phyloP scores from a whole-genome alignment of 37 sponge, comb jelly and placozoan species.

The Diacarnus erythraeanus region DNA sequence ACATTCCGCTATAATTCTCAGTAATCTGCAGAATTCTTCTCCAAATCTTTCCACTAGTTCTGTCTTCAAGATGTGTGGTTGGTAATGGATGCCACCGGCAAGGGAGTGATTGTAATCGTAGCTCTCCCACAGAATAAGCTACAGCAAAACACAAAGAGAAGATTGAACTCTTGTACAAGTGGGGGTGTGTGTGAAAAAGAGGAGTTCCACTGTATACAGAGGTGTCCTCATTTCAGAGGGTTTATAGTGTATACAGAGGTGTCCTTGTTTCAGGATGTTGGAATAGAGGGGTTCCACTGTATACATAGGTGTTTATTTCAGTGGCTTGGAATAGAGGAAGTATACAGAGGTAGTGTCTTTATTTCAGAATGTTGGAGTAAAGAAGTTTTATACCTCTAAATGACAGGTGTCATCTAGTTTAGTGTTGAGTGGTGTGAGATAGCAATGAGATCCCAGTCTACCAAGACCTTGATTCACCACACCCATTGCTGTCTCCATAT shows the following conservation, averaged over 20 bases:
- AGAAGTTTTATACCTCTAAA: slow-evolving; percentile 70
- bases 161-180: not conserved
- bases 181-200: too few species aligned
- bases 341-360: not conserved
- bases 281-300: not conserved
- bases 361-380: too few species aligned
- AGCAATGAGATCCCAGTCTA: slow-evolving; percentile 71
- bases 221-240: not conserved
- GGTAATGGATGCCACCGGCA: slow-evolving; percentile 72
- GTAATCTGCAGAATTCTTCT: slow-evolving; percentile 35
- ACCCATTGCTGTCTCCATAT: slow-evolving; percentile 82
- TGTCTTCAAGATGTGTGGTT: slow-evolving; percentile 50
- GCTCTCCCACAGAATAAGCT: slow-evolving; percentile 82
- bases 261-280: not conserved
- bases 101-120: slow-evolving; percentile 31
- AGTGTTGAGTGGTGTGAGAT: slow-evolving; percentile 75
- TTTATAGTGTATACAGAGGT: not conserved
- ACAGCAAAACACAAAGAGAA: not conserved
- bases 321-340: not conserved
- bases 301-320: not conserved
- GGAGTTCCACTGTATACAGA: too few species aligned
- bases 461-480: slow-evolving; percentile 80
- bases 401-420: slow-evolving; percentile 75
- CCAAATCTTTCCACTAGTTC: slow-evolving; percentile 55
- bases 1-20: slow-evolving; percentile 40